Conservation (phyloP, 2,113 vertebrate species). For the Calidris pygmaea region DNA sequence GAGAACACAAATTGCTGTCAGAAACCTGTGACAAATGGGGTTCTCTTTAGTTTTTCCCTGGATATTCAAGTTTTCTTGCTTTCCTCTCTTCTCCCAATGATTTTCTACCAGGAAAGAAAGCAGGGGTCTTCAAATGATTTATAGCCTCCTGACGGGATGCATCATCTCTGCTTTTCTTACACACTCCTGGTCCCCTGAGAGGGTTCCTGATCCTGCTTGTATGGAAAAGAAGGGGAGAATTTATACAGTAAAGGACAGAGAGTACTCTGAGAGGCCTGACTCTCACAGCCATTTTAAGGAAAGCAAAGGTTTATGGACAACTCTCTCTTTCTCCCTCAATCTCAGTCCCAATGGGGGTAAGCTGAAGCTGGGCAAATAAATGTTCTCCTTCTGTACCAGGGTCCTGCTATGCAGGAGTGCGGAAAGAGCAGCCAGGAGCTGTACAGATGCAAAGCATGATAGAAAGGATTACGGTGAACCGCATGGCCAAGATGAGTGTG, state of each 20-base stretch:
- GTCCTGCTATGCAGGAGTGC: accelerated
- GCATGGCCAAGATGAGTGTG: not conserved
- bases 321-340: not conserved
- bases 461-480: not conserved
- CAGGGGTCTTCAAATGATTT: not conserved
- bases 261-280: not conserved
- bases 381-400: not conserved
- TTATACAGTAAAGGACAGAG: not conserved
- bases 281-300: not conserved
- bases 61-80: not conserved
- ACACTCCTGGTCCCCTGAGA: not conserved
- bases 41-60: not conserved
- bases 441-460: not conserved
- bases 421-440: not conserved
- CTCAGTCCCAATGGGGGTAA: not conserved
- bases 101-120: not conserved
- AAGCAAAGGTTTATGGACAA: not conserved
- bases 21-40: not conserved
- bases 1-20: not conserved
- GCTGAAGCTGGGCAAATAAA: not conserved
- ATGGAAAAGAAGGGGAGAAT: not conserved
- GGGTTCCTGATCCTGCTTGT: not conserved
- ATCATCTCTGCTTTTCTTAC: not conserved
- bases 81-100: not conserved
- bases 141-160: not conserved